These are phyloP conservation scores for Drosophila sechellia DNA, from an alignment of 1,140 invertebrate genomes.

Conservation along the genomic window DNA sequence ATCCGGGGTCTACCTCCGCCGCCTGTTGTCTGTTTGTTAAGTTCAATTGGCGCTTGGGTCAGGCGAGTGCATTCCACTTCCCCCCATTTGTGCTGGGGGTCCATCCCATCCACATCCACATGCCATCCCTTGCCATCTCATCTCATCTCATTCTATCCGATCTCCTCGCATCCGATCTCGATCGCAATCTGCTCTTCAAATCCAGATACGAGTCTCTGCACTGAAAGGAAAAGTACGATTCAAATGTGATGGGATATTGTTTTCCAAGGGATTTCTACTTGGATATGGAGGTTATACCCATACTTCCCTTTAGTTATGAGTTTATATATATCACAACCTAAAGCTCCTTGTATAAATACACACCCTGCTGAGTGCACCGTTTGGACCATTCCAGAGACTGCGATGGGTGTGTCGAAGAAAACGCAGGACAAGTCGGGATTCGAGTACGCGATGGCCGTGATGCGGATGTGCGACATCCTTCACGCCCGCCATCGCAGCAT, in stretches of 20 bases:
- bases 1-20: not conserved
- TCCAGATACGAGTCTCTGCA: not conserved
- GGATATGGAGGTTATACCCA: not conserved
- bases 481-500: slow-evolving; percentile 93
- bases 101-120: not conserved
- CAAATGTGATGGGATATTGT: not conserved
- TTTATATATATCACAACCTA: no score
- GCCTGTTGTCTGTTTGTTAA: slow-evolving; percentile 75
- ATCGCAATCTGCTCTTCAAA: not conserved
- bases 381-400: slow-evolving; percentile 87
- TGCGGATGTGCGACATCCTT: slow-evolving; percentile 94
- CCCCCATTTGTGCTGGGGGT: slow-evolving; percentile 22
- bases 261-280: not conserved
- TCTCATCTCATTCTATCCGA: no score
- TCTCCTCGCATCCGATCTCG: not conserved
- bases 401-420: slow-evolving; percentile 91
- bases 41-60: slow-evolving; percentile 79
- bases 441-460: slow-evolving; percentile 93
- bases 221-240: not conserved
- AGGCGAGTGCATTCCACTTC: slow-evolving; percentile 79
- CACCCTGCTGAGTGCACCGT: not conserved
- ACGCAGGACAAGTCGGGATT: slow-evolving; percentile 91
- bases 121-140: no score
- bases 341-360: no score
- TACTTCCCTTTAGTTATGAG: no score